These are phyloP conservation scores for Lucinisca nassula DNA, from an alignment of 2,888 invertebrate species.

Conservation along the genomic window DNA sequence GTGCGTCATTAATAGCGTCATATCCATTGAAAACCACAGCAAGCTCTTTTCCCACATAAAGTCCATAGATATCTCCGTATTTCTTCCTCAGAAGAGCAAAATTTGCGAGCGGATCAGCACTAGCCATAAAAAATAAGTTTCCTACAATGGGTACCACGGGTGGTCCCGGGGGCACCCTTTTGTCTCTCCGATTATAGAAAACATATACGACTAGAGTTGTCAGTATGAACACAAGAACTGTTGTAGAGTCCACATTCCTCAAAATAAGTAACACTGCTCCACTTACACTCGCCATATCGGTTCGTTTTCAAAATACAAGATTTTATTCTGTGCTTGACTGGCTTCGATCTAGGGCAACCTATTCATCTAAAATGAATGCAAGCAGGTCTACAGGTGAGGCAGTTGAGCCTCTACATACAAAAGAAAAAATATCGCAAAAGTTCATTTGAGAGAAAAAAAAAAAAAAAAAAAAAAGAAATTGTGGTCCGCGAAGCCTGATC, in stretches of 20 bases:
- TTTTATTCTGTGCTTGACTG: no score
- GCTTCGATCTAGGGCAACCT: no score
- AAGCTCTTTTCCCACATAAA: constrained; percentile 51
- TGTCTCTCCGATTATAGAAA: constrained; percentile 12
- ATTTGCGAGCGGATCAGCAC: constrained; percentile 16
- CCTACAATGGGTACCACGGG: constrained; percentile 55
- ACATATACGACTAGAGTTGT: constrained; percentile 39
- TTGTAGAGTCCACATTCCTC: neutral
- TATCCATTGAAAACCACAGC: constrained; percentile 56
- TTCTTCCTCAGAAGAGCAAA: constrained; percentile 21
- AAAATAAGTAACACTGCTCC: no score
- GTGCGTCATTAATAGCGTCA: constrained; percentile 49
- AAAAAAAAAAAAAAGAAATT: no score
- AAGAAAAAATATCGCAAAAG: no score
- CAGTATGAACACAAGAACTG: constrained; percentile 38
- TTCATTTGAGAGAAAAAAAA: no score
- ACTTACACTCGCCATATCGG: no score
- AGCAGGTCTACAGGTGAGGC: no score
- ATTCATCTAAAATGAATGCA: no score
- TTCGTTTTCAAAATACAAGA: no score
- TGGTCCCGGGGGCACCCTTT: constrained; percentile 51
- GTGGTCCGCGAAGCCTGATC: no score
- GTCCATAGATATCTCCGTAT: constrained; percentile 56
- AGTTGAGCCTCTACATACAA: no score
- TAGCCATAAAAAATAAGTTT: constrained; percentile 44